Conservation (phyloP, 2,797 vertebrate genomes). For the Arnoldichthys spilopterus region DNA sequence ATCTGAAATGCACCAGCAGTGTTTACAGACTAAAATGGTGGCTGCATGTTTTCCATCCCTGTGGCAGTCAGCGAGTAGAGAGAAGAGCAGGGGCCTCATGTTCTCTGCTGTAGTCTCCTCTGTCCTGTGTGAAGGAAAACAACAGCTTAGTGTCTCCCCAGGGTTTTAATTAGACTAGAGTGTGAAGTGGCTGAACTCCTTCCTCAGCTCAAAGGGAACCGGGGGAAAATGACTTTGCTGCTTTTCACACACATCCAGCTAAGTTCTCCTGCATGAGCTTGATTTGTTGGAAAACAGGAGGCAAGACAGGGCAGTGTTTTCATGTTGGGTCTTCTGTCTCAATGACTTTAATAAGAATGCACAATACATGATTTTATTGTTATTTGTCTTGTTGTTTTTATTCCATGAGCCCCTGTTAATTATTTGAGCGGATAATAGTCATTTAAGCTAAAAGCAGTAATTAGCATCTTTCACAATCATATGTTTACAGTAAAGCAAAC, state of each 20-base stretch:
- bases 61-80: conserved; percentile 32
- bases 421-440: too few species aligned
- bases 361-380: not conserved
- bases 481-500: too few species aligned
- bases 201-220: conserved; percentile 23
- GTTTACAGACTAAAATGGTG: conserved; percentile 49
- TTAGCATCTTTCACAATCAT: too few species aligned
- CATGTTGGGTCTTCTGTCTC: not conserved
- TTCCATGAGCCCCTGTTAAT: too few species aligned
- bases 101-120: conserved; percentile 56
- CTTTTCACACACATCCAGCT: conserved; percentile 1
- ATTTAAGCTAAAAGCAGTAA: too few species aligned
- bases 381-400: too few species aligned
- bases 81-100: conserved; percentile 32
- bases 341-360: not conserved
- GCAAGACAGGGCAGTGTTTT: not conserved
- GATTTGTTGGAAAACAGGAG: conserved; percentile 13
- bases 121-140: conserved; percentile 71
- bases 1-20: conserved; percentile 1
- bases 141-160: conserved; percentile 68
- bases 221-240: not conserved
- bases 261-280: not conserved
- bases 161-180: conserved; percentile 78
- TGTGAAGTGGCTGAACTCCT: conserved; percentile 30
- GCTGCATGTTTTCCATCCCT: conserved; percentile 59